phyloP scores from a whole-genome alignment of 2,888 invertebrate species.

The Euphydryas editha region DNA sequence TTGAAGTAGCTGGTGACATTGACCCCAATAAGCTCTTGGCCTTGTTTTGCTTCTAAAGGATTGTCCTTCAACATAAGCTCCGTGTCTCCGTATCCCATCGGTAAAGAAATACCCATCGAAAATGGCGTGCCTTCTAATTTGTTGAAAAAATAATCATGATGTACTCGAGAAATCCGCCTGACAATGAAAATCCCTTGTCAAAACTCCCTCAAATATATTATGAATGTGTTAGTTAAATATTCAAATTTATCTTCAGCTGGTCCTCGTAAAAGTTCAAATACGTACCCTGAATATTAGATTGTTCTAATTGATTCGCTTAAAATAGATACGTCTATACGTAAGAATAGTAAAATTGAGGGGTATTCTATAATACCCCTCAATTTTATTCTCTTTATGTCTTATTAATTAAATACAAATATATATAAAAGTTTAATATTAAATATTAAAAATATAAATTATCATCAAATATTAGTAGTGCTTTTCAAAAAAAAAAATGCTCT shows the following conservation, averaged over 20 bases:
- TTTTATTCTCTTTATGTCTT: neutral
- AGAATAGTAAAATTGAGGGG: neutral
- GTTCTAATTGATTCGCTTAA: neutral
- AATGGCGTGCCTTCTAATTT: constrained; percentile 93
- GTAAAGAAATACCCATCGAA: constrained; percentile 92
- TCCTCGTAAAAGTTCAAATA: constrained; percentile 1
- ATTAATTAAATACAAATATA: no score
- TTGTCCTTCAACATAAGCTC: constrained; percentile 91
- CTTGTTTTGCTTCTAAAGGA: constrained; percentile 87
- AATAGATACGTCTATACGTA: no score
- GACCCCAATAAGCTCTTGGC: constrained; percentile 85
- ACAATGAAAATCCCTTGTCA: neutral
- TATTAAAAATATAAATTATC: no score
- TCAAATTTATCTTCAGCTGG: constrained; percentile 1
- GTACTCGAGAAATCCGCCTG: constrained; percentile 89
- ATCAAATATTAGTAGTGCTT: no score
- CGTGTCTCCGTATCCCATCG: constrained; percentile 90
- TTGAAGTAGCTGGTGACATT: constrained; percentile 89
- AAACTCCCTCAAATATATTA: constrained; percentile 6
- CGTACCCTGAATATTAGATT: neutral
- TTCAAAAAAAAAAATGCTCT: no score
- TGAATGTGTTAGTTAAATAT: constrained; percentile 7
- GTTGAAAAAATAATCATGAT: constrained; percentile 92
- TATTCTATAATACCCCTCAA: neutral
- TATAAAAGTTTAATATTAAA: no score